Evolutionary conservation across 30 jellyfish, hydroid and myxozoan genomes (phyloP).

Genomic region (Chrysaora quinquecirrha): DNA sequence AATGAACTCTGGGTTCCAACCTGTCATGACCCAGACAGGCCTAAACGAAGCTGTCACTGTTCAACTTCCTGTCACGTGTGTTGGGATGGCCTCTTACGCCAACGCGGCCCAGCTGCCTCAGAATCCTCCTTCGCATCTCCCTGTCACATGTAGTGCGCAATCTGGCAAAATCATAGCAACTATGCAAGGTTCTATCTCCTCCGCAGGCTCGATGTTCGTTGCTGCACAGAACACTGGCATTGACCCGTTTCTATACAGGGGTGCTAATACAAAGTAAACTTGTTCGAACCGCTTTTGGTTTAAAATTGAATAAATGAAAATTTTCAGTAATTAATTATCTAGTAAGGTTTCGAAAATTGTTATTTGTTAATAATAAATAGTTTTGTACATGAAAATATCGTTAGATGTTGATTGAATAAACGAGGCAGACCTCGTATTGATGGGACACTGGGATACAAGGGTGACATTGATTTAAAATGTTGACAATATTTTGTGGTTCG

Average conservation of each 20-base stretch:
- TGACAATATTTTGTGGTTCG: background rate
- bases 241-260: conserved; percentile 40
- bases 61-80: conserved; percentile 28
- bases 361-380: conserved; percentile 66
- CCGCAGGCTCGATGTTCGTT: conserved; percentile 29
- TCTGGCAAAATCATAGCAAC: conserved; percentile 42
- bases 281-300: conserved; percentile 44
- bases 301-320: conserved; percentile 32
- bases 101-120: conserved; percentile 23
- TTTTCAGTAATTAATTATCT: conserved; percentile 19
- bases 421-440: conserved; percentile 12
- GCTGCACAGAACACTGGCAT: background rate
- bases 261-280: conserved; percentile 27
- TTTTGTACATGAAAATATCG: conserved; percentile 53
- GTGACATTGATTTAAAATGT: background rate
- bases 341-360: conserved; percentile 55
- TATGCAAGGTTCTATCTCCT: conserved; percentile 35
- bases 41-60: background rate
- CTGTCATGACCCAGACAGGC: background rate
- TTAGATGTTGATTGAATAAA: background rate
- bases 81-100: background rate
- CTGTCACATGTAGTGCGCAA: conserved; percentile 69
- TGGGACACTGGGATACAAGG: background rate
- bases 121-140: conserved; percentile 46
- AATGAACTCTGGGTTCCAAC: background rate